Conservation (phyloP, 1,140 invertebrate genomes). For the Triops longicaudatus region DNA sequence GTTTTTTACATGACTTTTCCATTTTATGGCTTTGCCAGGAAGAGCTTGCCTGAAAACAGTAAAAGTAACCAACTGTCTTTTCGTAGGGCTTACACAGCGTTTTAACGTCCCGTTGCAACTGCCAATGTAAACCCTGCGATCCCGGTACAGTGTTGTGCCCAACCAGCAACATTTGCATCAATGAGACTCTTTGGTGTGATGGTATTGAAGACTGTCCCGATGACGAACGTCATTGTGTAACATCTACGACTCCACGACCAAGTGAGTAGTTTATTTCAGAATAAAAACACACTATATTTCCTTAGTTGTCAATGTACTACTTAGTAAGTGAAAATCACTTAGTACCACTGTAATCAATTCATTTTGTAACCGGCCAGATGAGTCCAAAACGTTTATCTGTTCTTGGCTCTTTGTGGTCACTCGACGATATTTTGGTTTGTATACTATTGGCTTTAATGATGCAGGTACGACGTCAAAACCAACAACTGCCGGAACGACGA, state of each 20-base stretch:
- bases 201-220: constrained; percentile 67
- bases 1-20: background rate
- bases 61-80: background rate
- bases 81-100: constrained; percentile 44
- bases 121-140: constrained; percentile 63
- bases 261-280: too few relatives aligned
- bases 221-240: constrained; percentile 63
- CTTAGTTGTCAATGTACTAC: too few relatives aligned
- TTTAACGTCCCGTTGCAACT: constrained; percentile 53
- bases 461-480: background rate
- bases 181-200: constrained; percentile 64
- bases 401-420: too few relatives aligned
- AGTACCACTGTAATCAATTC: too few relatives aligned
- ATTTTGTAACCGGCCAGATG: too few relatives aligned
- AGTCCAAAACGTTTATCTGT: too few relatives aligned
- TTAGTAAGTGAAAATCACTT: too few relatives aligned
- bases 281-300: too few relatives aligned
- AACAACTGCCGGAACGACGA: constrained; percentile 21
- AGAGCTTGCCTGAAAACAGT: too few relatives aligned
- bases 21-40: too few relatives aligned
- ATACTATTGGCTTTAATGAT: background rate
- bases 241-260: constrained; percentile 33
- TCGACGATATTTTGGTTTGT: too few relatives aligned
- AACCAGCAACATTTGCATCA: constrained; percentile 63
- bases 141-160: constrained; percentile 56